A percentile compares a stretch with the other conserved stretches of the same genome.
phyloP scores from a whole-genome alignment of 2,888 invertebrate species.

The Tinea semifulvella region DNA sequence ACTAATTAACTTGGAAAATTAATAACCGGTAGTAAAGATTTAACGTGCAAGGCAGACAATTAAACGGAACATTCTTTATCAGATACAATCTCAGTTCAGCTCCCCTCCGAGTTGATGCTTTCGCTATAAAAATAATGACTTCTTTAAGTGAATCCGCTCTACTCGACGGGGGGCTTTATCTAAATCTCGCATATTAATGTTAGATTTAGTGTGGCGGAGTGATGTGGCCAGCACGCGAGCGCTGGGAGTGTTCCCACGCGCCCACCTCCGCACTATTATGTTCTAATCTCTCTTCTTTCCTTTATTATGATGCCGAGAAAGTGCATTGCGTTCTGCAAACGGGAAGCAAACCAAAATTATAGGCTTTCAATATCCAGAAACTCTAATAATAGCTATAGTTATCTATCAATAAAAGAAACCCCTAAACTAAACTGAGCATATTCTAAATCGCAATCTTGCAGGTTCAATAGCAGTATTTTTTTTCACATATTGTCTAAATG shows the following conservation, averaged over 20 bases:
- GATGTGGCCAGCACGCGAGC: conserved; percentile 56
- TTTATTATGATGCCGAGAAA: conserved; percentile 62
- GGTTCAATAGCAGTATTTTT: no score
- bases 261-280: conserved; percentile 64
- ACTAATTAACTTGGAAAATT: conserved; percentile 19
- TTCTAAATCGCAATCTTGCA: no score
- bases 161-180: conserved; percentile 34
- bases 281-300: conserved; percentile 62
- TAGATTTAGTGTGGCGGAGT: conserved; percentile 53
- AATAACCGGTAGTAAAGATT: conserved; percentile 15
- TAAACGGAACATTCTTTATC: conserved; percentile 20
- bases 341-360: conserved; percentile 4
- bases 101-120: conserved; percentile 21
- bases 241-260: conserved; percentile 66
- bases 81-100: conserved; percentile 21
- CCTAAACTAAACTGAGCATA: no score
- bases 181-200: conserved; percentile 59
- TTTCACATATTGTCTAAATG: no score
- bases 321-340: conserved; percentile 39
- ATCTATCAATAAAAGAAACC: no score
- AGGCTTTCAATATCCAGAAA: no score
- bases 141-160: conserved; percentile 29
- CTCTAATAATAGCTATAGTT: no score
- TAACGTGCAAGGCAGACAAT: conserved; percentile 19
- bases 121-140: conserved; percentile 31